Conservation (phyloP, 2,113 vertebrate genomes). For the Nymphicus hollandicus region DNA sequence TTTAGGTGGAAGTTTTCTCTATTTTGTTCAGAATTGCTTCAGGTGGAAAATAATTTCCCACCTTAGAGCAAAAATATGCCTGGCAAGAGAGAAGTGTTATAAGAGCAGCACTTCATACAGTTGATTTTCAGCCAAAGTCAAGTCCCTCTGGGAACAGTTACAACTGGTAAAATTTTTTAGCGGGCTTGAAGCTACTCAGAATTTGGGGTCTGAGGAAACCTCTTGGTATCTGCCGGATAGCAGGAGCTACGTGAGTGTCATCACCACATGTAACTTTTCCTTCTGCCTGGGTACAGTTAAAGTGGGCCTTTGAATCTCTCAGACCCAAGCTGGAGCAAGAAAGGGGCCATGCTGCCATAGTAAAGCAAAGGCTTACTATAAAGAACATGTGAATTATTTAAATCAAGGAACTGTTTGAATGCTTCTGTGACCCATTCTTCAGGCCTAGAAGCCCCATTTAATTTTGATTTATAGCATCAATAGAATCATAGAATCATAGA, state of each 20-base stretch:
- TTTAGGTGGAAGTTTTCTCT: background rate
- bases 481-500: background rate
- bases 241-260: background rate
- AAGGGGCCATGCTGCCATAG: background rate
- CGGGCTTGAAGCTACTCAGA: background rate
- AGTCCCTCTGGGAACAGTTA: background rate
- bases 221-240: background rate
- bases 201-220: background rate
- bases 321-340: background rate
- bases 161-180: background rate
- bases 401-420: background rate
- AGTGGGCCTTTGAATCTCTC: background rate
- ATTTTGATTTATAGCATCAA: background rate
- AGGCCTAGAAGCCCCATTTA: background rate
- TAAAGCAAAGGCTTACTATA: background rate
- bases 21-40: background rate
- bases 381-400: background rate
- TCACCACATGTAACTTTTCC: background rate
- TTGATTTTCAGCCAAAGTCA: constrained; percentile 35
- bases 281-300: background rate
- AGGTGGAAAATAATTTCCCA: constrained; percentile 16
- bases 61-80: constrained; percentile 27
- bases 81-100: background rate
- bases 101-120: constrained; percentile 6
- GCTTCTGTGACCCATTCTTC: background rate